Conservation (phyloP, 2,888 invertebrate species). For the Drosophila suboccidentalis region DNA sequence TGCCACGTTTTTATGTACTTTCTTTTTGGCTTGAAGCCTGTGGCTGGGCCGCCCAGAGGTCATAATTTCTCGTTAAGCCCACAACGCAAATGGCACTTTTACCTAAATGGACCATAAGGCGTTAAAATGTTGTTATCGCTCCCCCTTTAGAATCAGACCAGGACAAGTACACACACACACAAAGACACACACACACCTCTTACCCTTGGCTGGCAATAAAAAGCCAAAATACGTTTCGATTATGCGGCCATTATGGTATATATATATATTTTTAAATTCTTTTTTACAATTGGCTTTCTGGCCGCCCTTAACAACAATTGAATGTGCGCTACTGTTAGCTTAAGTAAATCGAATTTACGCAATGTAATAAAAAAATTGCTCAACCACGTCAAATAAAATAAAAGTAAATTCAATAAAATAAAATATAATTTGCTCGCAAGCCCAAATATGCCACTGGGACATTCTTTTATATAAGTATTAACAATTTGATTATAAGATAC, state of each 20-base stretch:
- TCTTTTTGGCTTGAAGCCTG: slow-evolving; percentile 28
- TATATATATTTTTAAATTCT: slow-evolving; percentile 47
- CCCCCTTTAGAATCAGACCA: slow-evolving; percentile 7
- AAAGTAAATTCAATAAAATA: slow-evolving; percentile 47
- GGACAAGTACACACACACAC: slow-evolving; percentile 11
- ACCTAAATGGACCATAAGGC: slow-evolving; percentile 83
- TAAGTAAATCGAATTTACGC: slow-evolving; percentile 74
- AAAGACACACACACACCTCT: slow-evolving; percentile 21
- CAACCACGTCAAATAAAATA: slow-evolving; percentile 21
- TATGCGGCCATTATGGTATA: slow-evolving; percentile 53
- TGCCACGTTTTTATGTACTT: slow-evolving; percentile 44
- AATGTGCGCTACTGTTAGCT: slow-evolving; percentile 40
- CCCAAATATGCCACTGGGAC: slow-evolving; percentile 56
- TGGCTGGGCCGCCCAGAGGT: slow-evolving; percentile 59
- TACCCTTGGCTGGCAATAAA: slow-evolving; percentile 70
- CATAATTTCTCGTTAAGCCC: slow-evolving; percentile 84
- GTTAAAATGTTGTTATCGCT: slow-evolving; percentile 79
- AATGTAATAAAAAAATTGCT: slow-evolving; percentile 61
- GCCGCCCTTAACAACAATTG: slow-evolving; percentile 71
- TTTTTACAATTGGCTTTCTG: slow-evolving; percentile 46
- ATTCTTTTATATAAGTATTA: slow-evolving; percentile 11
- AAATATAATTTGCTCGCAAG: slow-evolving; percentile 69
- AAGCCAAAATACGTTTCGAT: slow-evolving; percentile 78
- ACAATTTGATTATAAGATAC: slow-evolving; percentile 18
- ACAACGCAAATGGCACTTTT: slow-evolving; percentile 83